phyloP scores from a whole-genome alignment of 2,888 invertebrate genomes.

The Tachina fera region DNA sequence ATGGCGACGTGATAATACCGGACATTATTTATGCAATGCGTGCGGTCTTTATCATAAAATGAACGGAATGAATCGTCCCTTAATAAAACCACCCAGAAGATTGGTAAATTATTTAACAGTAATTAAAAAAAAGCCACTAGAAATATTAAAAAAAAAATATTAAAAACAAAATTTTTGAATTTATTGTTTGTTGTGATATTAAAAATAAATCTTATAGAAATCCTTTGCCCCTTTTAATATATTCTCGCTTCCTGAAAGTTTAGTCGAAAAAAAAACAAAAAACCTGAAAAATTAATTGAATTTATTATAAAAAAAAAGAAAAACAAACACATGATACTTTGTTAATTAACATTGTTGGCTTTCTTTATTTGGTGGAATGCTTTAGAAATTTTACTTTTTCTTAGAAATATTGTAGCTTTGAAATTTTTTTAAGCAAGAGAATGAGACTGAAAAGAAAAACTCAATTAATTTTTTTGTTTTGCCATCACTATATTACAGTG shows the following conservation, averaged over 20 bases:
- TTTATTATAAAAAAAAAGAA: constrained; percentile 79
- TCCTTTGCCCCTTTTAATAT: constrained; percentile 77
- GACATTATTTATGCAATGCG: constrained; percentile 99
- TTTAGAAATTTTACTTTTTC: constrained; percentile 45
- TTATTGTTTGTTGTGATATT: constrained; percentile 22
- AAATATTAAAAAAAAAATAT: constrained; percentile 59
- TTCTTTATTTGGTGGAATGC: constrained; percentile 54
- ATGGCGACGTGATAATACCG: constrained; percentile 99
- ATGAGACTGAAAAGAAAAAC: constrained; percentile 36
- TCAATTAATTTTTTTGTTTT: constrained; percentile 64
- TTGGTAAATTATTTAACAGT: constrained; percentile 86
- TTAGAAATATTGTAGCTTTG: constrained; percentile 65
- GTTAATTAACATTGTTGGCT: constrained; percentile 19
- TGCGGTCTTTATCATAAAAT: constrained; percentile 99
- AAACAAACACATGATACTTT: constrained; percentile 58
- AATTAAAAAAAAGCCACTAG: constrained; percentile 39
- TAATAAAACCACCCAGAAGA: constrained; percentile 95
- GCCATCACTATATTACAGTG: constrained; percentile 86
- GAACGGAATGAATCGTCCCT: constrained; percentile 96
- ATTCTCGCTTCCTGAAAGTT: constrained; percentile 77
- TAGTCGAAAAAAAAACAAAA: constrained; percentile 68
- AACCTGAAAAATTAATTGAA: constrained; percentile 81
- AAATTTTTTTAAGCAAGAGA: constrained; percentile 32
- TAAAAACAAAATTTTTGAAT: constrained; percentile 72
- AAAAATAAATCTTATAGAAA: constrained; percentile 81